These are phyloP conservation scores for Cyanoderma ruficeps DNA, from an alignment of 2,113 vertebrate species.

Conservation along the genomic window DNA sequence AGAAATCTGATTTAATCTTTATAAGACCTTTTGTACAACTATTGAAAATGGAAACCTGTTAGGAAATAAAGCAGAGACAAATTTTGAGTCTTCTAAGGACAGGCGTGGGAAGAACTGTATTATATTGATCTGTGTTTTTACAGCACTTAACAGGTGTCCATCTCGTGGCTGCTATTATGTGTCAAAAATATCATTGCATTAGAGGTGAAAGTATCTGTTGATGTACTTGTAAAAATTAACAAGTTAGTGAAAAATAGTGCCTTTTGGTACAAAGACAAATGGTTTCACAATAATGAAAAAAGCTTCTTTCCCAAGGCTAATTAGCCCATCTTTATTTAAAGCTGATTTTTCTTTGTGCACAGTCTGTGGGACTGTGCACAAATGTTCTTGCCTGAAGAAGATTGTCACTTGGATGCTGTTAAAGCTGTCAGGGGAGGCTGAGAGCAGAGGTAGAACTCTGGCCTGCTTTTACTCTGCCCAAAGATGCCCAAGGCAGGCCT, in stretches of 20 bases:
- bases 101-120: neutral
- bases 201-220: neutral
- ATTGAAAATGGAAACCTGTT: neutral
- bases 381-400: neutral
- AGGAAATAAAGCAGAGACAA: neutral
- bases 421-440: neutral
- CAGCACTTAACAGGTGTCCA: neutral
- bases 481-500: fast-evolving
- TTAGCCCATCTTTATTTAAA: neutral
- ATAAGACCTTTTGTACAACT: neutral
- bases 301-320: neutral
- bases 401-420: neutral
- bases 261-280: neutral
- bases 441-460: neutral
- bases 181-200: neutral
- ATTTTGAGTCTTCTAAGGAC: neutral
- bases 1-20: neutral
- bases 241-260: neutral
- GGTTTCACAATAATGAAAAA: neutral
- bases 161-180: neutral
- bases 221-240: neutral
- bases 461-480: neutral
- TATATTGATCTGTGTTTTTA: neutral
- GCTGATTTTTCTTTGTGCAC: neutral
- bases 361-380: neutral